phyloP scores from a whole-genome alignment of 2,888 invertebrate genomes.

The Tipula confusa region DNA sequence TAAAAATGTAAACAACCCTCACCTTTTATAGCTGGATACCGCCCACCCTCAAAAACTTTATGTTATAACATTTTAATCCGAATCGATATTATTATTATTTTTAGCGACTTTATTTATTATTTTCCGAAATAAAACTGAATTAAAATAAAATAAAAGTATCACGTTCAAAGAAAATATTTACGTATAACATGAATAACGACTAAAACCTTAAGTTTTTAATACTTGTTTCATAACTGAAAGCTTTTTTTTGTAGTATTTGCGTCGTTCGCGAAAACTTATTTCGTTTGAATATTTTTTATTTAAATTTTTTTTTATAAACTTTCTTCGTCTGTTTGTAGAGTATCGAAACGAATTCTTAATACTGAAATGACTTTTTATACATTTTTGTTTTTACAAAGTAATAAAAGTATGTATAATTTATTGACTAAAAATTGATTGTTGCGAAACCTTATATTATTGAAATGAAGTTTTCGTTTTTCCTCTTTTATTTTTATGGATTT shows the following conservation, averaged over 20 bases:
- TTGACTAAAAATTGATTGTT: background rate
- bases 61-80: background rate
- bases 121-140: background rate
- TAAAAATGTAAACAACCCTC: background rate
- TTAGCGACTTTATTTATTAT: background rate
- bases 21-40: background rate
- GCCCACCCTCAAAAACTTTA: background rate
- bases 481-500: background rate
- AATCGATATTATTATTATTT: background rate
- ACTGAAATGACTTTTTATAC: background rate
- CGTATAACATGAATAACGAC: background rate
- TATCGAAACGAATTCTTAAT: background rate
- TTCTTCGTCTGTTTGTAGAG: background rate
- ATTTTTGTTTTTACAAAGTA: background rate
- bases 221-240: background rate
- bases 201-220: background rate
- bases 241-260: too few relatives aligned
- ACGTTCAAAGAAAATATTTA: background rate
- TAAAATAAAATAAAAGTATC: background rate
- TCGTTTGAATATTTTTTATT: background rate
- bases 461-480: background rate
- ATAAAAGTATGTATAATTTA: slow-evolving; percentile 3
- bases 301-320: background rate
- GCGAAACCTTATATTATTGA: background rate
- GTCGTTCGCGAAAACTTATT: background rate